Evolutionary conservation across 2,113 vertebrate genomes (phyloP).

Genomic region (Cinclus cinclus): DNA sequence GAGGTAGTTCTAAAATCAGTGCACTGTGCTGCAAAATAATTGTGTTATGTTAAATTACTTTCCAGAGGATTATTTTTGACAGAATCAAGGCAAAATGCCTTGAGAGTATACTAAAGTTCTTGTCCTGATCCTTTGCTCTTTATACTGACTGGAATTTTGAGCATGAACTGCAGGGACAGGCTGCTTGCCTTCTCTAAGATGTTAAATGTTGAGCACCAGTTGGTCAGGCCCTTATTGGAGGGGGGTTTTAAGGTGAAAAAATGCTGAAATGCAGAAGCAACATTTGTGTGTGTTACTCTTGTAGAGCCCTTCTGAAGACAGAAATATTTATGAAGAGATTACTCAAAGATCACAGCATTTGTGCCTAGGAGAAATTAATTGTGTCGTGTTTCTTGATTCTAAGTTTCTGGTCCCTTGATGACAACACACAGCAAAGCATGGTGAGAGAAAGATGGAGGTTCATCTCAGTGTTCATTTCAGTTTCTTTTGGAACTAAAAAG

Average conservation of each 20-base stretch:
- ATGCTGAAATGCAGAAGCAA: not conserved
- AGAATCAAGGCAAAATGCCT: not conserved
- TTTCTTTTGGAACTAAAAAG: not conserved
- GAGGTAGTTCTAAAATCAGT: not conserved
- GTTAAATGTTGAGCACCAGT: not conserved
- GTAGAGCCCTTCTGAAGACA: not conserved
- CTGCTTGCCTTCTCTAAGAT: not conserved
- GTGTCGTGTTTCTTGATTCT: not conserved
- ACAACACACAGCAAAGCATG: not conserved
- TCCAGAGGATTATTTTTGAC: not conserved
- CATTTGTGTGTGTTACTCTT: not conserved
- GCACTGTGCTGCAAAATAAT: not conserved
- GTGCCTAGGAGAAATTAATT: not conserved
- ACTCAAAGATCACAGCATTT: not conserved
- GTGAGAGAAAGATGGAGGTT: not conserved
- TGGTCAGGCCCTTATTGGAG: not conserved
- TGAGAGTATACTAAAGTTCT: not conserved
- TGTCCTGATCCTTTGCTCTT: not conserved
- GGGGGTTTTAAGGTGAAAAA: accelerated
- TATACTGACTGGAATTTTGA: not conserved
- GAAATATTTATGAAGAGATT: not conserved
- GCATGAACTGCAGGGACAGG: not conserved
- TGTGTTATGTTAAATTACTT: not conserved
- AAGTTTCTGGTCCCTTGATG: not conserved
- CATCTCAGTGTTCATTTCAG: not conserved